These are phyloP conservation scores for Zelostemma sp. DNA, from an alignment of 1,140 invertebrate genomes.

Conservation along the genomic window DNA sequence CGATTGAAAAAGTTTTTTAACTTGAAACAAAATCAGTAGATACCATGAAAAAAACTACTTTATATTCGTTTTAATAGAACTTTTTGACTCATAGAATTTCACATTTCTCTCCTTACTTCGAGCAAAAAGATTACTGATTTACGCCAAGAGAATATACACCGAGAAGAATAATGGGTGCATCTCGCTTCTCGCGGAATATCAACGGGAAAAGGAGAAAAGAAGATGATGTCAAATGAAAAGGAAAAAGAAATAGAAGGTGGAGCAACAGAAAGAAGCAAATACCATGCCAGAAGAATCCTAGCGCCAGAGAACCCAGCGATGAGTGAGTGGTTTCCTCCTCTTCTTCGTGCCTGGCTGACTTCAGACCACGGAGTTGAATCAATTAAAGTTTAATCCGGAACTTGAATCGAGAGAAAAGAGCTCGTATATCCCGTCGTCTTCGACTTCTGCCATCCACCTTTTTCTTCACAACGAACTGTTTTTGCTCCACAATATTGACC, in stretches of 20 bases:
- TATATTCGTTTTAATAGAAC: background rate
- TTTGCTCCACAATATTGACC: conserved; percentile 37
- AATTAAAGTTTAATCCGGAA: conserved; percentile 70
- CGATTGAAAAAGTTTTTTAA: too few relatives aligned
- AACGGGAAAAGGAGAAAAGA: conserved; percentile 37
- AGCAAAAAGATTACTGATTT: conserved; percentile 32
- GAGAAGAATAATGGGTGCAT: conserved; percentile 61
- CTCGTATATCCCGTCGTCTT: conserved; percentile 47
- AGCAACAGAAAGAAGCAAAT: conserved; percentile 40
- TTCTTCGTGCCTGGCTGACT: conserved; percentile 59
- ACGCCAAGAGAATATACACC: conserved; percentile 33
- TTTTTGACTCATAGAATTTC: background rate
- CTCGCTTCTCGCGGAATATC: conserved; percentile 49
- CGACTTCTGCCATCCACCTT: conserved; percentile 40
- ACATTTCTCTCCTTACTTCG: conserved; percentile 11
- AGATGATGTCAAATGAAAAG: conserved; percentile 24
- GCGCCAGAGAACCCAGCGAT: conserved; percentile 40
- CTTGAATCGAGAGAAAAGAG: conserved; percentile 58
- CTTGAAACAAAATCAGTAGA: too few relatives aligned
- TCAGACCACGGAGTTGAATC: conserved; percentile 67
- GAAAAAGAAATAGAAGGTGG: conserved; percentile 16
- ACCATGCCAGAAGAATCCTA: conserved; percentile 46
- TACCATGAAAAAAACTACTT: background rate
- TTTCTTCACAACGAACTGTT: conserved; percentile 34
- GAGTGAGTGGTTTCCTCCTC: conserved; percentile 56